phyloP scores from a whole-genome alignment of 2,113 vertebrate species.

The Trinectes maculatus region DNA sequence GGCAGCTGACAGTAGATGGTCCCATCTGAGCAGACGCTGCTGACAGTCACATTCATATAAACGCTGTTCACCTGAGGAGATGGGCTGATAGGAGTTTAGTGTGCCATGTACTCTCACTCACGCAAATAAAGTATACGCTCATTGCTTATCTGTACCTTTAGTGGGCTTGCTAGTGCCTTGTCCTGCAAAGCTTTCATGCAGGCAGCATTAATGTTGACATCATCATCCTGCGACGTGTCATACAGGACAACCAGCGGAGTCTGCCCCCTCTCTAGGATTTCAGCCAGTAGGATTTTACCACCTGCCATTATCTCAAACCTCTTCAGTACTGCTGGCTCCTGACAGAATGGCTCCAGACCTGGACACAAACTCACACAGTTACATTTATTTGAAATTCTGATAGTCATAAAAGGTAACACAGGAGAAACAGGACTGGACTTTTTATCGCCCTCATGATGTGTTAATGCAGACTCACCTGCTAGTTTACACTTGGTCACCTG shows the following conservation, averaged over 20 bases:
- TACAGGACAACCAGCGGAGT: conserved; percentile 92
- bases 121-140: background rate
- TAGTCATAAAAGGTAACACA: background rate
- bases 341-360: conserved; percentile 91
- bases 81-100: background rate
- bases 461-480: conserved; percentile 86
- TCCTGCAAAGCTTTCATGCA: conserved; percentile 90
- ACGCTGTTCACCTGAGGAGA: conserved; percentile 85
- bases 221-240: conserved; percentile 96
- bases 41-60: conserved; percentile 89
- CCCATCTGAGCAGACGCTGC: conserved; percentile 92
- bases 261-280: conserved; percentile 88
- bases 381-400: background rate
- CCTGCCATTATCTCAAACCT: conserved; percentile 88
- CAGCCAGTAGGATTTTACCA: conserved; percentile 91
- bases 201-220: conserved; percentile 94
- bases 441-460: background rate
- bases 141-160: conserved; percentile 82
- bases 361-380: background rate
- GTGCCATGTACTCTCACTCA: background rate
- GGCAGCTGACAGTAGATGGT: conserved; percentile 93
- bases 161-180: conserved; percentile 84
- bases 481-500: conserved; percentile 93
- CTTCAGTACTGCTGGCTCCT: conserved; percentile 88
- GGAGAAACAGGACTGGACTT: background rate